Base-by-base conservation (phyloP, 2,888 invertebrate genomes). In the Heterodera filipjevi region DNA sequence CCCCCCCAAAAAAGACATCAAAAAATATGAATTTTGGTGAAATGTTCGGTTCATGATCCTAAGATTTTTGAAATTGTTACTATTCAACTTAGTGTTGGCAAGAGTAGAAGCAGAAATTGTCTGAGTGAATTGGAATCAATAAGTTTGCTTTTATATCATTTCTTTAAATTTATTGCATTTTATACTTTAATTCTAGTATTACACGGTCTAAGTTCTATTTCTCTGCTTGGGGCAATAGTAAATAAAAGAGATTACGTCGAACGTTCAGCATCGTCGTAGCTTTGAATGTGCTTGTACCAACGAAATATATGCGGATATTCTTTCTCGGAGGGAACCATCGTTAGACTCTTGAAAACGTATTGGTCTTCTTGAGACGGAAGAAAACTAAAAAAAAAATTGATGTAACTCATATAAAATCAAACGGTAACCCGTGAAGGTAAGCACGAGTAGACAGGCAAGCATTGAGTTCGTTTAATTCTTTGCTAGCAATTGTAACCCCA, bases 231-330 rank as follows among this genome's bases (percentile, higher is more conserved):
- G n/a, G n/a, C 49, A 49, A 49, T 16, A 49, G 16, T 44, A 49
- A 8, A 49, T 16, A 3, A 49, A 3, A 49, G 16, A 49, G 3
- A 0, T 49, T 49, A 49, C 49, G 10, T 19, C 14, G 16, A 49
- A 49, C 49, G 81, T 30, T 84, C 84, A 2, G 46, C 78, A 16
- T 84, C 83, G 59, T 82, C 81, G 83, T 85, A 88, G 64, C 82
- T 82, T 76, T 84, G 84, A 66, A 88, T 84, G 83, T 88, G 82
- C 74, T 83, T 84, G 84, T 83, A 86, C 88, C 88, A 88, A 68
- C 88, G 86, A 44, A 85, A 84, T 53, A 86, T 81, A 79, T 79
- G 77, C n/a, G 78, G 33, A 27, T 79, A 79, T 27, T 59, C 32
- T 71, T 79, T 76, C 33, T 59, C 44, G 14, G 59, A 27, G 46